phyloP scores from a whole-genome alignment of 2,113 vertebrate genomes.

The Hippocampus barbouri region DNA sequence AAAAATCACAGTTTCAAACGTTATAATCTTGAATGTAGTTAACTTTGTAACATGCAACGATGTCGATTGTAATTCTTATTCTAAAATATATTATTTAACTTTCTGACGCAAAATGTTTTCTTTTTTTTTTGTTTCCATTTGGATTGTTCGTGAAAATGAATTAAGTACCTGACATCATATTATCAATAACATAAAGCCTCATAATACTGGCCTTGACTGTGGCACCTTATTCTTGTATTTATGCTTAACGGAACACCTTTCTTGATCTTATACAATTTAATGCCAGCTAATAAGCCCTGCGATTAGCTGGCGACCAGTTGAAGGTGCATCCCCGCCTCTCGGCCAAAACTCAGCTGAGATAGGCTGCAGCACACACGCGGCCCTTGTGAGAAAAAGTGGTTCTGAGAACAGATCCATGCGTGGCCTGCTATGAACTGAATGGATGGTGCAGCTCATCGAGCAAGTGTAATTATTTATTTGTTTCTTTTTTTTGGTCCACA shows the following conservation, averaged over 20 bases:
- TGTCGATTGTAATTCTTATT: background rate
- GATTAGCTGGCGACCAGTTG: too few species aligned
- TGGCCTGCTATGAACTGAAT: background rate
- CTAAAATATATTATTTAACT: background rate
- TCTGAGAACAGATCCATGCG: too few species aligned
- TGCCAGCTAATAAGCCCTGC: too few species aligned
- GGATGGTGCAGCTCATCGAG: background rate
- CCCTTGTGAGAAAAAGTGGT: too few species aligned
- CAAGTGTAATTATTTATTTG: background rate
- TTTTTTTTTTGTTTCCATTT: background rate
- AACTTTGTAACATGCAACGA: background rate
- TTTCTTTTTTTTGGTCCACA: background rate
- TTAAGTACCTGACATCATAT: background rate
- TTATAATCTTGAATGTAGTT: background rate
- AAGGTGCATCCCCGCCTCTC: too few species aligned
- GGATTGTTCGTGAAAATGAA: background rate
- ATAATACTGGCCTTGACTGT: background rate
- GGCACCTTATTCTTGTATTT: background rate
- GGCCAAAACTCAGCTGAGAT: too few species aligned
- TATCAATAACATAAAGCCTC: background rate
- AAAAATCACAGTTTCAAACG: background rate
- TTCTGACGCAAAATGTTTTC: background rate
- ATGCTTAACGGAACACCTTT: background rate
- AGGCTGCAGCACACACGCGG: too few species aligned
- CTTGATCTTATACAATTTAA: background rate